Conservation (phyloP, 2,797 vertebrate genomes). For the Tarsius wallacei region DNA sequence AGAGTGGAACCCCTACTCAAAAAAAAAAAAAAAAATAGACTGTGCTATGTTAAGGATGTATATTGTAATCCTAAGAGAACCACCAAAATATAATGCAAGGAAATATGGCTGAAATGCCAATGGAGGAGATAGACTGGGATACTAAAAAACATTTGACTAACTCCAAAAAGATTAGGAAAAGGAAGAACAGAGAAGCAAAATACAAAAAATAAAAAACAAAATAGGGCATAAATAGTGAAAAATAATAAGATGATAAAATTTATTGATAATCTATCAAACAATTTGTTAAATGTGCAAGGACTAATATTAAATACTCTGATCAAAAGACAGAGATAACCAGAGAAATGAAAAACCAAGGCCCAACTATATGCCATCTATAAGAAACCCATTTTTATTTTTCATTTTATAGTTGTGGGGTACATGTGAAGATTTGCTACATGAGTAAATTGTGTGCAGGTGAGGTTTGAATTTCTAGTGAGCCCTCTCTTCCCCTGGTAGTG, state of each 20-base stretch:
- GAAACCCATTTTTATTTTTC: background rate
- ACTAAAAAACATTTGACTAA: background rate
- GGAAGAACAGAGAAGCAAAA: background rate
- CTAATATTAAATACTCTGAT: background rate
- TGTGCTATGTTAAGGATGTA: background rate
- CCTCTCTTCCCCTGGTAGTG: too few species aligned
- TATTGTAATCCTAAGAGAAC: constrained; percentile 11
- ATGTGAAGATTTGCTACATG: too few species aligned
- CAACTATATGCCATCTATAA: background rate
- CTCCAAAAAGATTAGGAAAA: constrained; percentile 2
- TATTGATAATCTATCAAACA: background rate
- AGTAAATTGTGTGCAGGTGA: too few species aligned
- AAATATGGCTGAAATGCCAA: background rate
- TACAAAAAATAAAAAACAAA: too few species aligned
- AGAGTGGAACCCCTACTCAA: too few species aligned
- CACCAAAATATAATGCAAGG: background rate
- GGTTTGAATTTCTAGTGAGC: too few species aligned
- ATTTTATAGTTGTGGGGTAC: too few species aligned
- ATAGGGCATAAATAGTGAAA: background rate
- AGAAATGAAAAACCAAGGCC: background rate
- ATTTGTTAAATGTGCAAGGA: background rate
- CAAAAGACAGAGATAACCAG: background rate
- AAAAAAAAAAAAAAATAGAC: background rate
- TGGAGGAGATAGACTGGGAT: background rate
- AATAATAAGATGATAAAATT: background rate